Conservation (phyloP, 2,113 vertebrate species). For the Datnioides undecimradiatus region DNA sequence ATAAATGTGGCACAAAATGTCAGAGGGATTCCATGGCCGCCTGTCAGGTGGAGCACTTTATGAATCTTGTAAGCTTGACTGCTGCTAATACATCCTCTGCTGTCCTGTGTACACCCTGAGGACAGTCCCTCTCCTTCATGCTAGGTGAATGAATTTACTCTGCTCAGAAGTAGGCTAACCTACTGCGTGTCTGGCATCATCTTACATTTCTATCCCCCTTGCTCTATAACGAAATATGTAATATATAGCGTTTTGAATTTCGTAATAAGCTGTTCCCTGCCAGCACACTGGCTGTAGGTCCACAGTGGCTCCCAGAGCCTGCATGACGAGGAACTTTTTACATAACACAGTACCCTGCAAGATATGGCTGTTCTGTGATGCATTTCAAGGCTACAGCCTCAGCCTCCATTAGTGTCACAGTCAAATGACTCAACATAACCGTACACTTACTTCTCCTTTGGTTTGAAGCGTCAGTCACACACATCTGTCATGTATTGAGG, state of each 20-base stretch:
- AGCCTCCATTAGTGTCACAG: slow-evolving; percentile 59
- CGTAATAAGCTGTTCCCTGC: slow-evolving; percentile 26
- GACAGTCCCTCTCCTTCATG: slow-evolving; percentile 58
- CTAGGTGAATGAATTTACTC: slow-evolving; percentile 57
- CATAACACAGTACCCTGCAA: slow-evolving; percentile 22
- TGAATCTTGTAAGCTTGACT: slow-evolving; percentile 66
- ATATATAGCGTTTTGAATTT: slow-evolving; percentile 37
- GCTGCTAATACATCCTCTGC: slow-evolving; percentile 70
- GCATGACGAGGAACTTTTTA: slow-evolving; percentile 23
- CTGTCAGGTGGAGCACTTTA: slow-evolving; percentile 68
- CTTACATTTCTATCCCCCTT: background rate
- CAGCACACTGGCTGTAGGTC: slow-evolving; percentile 1
- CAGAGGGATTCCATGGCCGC: slow-evolving; percentile 43
- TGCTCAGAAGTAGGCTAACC: slow-evolving; percentile 57
- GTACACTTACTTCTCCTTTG: slow-evolving; percentile 24
- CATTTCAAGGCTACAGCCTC: slow-evolving; percentile 40
- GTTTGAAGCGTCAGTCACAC: slow-evolving; percentile 34
- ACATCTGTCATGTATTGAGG: slow-evolving; percentile 25
- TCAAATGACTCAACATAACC: slow-evolving; percentile 38
- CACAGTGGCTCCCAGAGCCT: background rate
- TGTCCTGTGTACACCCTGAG: slow-evolving; percentile 57
- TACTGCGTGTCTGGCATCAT: slow-evolving; percentile 18
- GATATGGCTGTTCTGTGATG: slow-evolving; percentile 44
- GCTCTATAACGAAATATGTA: background rate
- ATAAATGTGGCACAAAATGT: slow-evolving; percentile 48